Base-by-base conservation (phyloP, 30 jellyfish, hydroid and myxozoan genomes). In the Clytia hemisphaerica region DNA sequence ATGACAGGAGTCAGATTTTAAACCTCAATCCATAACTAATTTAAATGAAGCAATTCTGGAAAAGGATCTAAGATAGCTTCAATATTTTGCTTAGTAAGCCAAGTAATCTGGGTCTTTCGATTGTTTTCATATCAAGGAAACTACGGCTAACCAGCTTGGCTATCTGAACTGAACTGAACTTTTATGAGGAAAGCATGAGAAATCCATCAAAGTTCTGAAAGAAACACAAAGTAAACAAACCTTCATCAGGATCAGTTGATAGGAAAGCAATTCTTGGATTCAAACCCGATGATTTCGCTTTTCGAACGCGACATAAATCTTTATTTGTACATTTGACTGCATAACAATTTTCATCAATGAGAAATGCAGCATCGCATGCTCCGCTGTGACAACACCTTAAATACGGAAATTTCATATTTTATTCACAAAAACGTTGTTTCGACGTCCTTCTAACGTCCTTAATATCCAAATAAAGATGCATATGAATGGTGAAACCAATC, bases 281-380 rank as follows among this genome's bases (percentile, higher is more conserved):
- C 27, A 89, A 71, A n/a, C 37, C 48, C 6, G 98, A 72, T 18
- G 90, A 37, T 61, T 76, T 75, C 5, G 98, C 98, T 53, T 61
- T 80, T 45, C 98, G 92, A 28, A 76, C 57, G 37, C 50, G 45
- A 72, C 98, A 89, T 21, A 71, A 78, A 3, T 89, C 93, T 27
- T 77, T 78, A 47, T 73, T 80, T 49, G 37, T 61, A 37, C 98
- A 89, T 15, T 75, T 82, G 26, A 89, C 98, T 2, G 89, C 92
- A 54, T 89, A 89, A 34, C 98, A 89, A 46, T 73, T 77, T 15
- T 93, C 98, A 61, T 80, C 98, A 62, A 89, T 80, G 93, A 89
- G 76, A 46, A 89, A 89, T 22, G 92, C 95, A 45, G 81, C 58
- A 28, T 89, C 95, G 50, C 98, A 89, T 1, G 75, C 42, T 16